Evolutionary conservation across 2,797 vertebrate genomes (phyloP), one percentile per base, ranked within the genome.

Genomic region (Catostomus latipinnis): DNA sequence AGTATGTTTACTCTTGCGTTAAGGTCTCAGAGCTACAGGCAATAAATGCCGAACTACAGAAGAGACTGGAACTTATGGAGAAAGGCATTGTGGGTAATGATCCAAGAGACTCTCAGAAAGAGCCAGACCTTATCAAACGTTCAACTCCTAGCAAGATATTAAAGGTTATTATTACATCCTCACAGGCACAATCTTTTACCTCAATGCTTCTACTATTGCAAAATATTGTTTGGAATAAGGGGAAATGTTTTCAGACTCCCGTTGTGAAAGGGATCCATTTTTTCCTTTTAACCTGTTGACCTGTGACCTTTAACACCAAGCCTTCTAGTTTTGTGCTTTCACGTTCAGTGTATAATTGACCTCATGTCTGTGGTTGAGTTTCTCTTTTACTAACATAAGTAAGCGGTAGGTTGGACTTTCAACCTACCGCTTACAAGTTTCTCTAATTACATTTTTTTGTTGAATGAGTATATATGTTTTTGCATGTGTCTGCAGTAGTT

Each of bases 1-100:
- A 54, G 12, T 54, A 11, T 50, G 2, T 16, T 83, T n/a, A 2
- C 1, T 81, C 49, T 74, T 12, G 78, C 52, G 14, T 61, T 34
- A 53, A 98, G 97, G 94, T 99, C 43, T n/a, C 88, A 7, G 96
- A 97, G 74, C 94, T 98, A 49, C 93, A 97, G 77, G 80, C 90
- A 66, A 49, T 92, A 73, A 97, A 96, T 87, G 89, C 88, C 22
- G 94, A 96, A 6, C 90, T 96, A 67, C 94, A 95, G 88, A 93
- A 85, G 76, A 93, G 87, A 54, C 49, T 90, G 86, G 86, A 90
- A 46, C 74, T 85, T 1, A 77, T 89, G 62, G 93, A 94, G 77
- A 89, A 90, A 4, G 62, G 50, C 22, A 22, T 5, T 54, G 45
- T 62, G 77, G 74, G 61, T 69, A 75, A 46, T 50, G 52, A 54